Evolutionary conservation across 2,797 vertebrate species (phyloP).

Genomic region (Falco concolor): DNA sequence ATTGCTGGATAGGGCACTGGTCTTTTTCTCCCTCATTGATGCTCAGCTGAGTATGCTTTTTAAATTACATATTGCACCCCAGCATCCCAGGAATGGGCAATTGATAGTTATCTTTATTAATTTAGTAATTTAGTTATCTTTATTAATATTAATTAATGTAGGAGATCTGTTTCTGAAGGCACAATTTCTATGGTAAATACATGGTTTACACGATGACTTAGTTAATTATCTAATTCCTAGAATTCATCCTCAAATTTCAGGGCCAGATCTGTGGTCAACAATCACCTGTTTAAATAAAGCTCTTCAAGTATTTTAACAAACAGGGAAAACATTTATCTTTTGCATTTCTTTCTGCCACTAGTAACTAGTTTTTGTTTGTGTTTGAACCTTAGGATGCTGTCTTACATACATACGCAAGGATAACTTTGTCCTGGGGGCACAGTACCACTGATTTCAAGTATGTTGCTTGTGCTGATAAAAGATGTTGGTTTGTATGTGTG

Average conservation of each 20-base stretch:
- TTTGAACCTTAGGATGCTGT: not conserved
- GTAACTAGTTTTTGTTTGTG: not conserved
- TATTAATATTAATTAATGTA: not conserved
- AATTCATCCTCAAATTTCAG: not conserved
- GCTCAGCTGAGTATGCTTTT: not conserved
- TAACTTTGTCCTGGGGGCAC: not conserved
- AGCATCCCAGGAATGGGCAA: not conserved
- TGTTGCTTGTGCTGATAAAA: not conserved
- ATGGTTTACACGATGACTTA: not conserved
- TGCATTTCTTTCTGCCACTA: not conserved
- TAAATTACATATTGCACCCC: not conserved
- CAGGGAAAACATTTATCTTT: not conserved
- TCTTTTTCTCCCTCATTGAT: not conserved
- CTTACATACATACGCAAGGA: rapidly evolving
- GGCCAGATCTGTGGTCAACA: not conserved
- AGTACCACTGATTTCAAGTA: not conserved
- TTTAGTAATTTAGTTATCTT: too few species aligned
- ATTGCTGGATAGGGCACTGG: not conserved
- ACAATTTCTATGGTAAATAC: not conserved
- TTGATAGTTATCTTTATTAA: not conserved
- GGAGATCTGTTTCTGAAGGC: not conserved
- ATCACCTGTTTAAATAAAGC: not conserved
- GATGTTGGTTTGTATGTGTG: not conserved
- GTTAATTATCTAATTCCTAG: not conserved
- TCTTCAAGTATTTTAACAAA: not conserved